phyloP scores from a whole-genome alignment of 1,140 invertebrate species.

The Megalonaias nervosa region DNA sequence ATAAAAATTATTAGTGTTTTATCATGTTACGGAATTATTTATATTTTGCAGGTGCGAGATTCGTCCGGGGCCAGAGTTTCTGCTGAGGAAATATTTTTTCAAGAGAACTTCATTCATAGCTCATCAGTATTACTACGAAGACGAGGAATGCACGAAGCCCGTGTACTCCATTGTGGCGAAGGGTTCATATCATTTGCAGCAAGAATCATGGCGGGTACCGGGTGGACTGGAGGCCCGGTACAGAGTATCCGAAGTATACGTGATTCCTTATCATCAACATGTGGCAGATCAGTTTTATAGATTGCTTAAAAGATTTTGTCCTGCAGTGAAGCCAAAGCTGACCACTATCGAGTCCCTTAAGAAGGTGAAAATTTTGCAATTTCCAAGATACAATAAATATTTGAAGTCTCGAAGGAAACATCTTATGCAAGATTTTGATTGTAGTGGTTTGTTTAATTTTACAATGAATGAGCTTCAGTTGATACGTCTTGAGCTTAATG shows the following conservation, averaged over 20 bases:
- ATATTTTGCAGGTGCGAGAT: constrained; percentile 33
- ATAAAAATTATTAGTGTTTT: too few species aligned
- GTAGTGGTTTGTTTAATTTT: constrained; percentile 34
- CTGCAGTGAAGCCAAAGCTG: constrained; percentile 1
- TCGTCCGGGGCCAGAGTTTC: constrained; percentile 38
- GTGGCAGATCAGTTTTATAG: constrained; percentile 11
- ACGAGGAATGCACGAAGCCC: constrained; percentile 15
- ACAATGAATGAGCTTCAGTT: constrained; percentile 38
- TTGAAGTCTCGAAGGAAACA: not conserved
- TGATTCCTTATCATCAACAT: constrained; percentile 22
- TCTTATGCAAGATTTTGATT: constrained; percentile 24
- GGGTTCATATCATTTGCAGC: constrained; percentile 12
- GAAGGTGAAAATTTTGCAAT: constrained; percentile 29
- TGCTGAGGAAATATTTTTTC: constrained; percentile 36
- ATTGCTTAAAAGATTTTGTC: constrained; percentile 24
- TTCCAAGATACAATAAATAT: constrained; percentile 25
- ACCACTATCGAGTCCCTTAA: constrained; percentile 1
- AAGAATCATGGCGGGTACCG: constrained; percentile 27
- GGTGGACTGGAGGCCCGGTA: constrained; percentile 13
- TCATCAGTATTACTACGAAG: constrained; percentile 35
- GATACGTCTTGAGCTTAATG: constrained; percentile 13
- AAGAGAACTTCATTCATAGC: constrained; percentile 17
- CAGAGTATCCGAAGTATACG: constrained; percentile 9
- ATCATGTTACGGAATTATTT: not conserved
- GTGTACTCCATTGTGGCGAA: constrained; percentile 25